Conservation (phyloP, 2,888 invertebrate genomes). For the Apamea monoglypha region DNA sequence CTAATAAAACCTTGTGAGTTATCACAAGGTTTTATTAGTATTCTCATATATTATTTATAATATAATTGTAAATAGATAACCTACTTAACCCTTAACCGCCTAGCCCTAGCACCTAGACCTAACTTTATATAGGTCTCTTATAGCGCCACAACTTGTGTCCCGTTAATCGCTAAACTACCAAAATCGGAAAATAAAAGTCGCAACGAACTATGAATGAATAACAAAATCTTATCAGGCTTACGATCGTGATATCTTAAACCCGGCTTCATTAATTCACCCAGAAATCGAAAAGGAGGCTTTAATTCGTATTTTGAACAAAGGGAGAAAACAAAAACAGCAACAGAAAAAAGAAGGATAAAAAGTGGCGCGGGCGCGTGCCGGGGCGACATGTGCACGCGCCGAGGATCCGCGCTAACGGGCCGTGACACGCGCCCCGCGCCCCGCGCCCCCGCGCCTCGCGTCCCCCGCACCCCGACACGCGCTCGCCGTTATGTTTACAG, state of each 20-base stretch:
- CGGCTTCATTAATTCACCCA: conserved; percentile 75
- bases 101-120: background rate
- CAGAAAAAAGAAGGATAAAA: conserved; percentile 84
- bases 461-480: conserved; percentile 76
- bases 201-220: conserved; percentile 58
- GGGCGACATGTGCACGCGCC: conserved; percentile 89
- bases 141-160: background rate
- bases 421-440: conserved; percentile 78
- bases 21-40: too few species aligned
- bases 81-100: too few species aligned
- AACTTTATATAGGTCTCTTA: too few species aligned
- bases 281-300: conserved; percentile 73
- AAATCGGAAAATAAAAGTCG: conserved; percentile 36
- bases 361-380: conserved; percentile 88
- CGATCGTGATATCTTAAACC: conserved; percentile 72
- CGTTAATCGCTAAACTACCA: background rate
- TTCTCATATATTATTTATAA: too few species aligned
- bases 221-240: conserved; percentile 58
- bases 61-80: background rate
- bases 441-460: conserved; percentile 62
- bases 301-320: conserved; percentile 86
- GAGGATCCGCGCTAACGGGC: conserved; percentile 86
- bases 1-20: background rate
- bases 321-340: conserved; percentile 84
- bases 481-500: conserved; percentile 83